Conservation (phyloP, 2,797 vertebrate species). For the Halcyon leucocephala region DNA sequence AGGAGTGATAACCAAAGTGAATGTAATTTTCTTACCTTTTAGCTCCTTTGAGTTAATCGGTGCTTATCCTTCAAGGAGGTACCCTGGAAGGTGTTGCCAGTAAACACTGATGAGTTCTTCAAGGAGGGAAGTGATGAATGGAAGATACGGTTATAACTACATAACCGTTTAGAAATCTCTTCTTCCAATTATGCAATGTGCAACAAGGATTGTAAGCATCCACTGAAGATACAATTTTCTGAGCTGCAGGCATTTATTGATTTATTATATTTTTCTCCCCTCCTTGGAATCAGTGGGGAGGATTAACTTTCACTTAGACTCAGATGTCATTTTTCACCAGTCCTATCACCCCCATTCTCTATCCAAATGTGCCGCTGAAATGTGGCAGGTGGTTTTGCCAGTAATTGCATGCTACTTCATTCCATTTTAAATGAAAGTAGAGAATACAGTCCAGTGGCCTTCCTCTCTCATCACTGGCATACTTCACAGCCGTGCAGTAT, state of each 20-base stretch:
- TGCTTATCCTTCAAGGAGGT: constrained; percentile 28
- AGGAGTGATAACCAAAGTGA: background rate
- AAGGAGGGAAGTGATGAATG: constrained; percentile 1
- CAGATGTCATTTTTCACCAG: background rate
- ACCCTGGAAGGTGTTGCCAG: background rate
- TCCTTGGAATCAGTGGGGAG: background rate
- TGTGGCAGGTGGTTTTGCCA: constrained; percentile 36
- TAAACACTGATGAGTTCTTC: background rate
- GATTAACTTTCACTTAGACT: constrained; percentile 46
- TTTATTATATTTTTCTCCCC: constrained; percentile 35
- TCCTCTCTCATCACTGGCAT: background rate
- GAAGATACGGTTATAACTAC: background rate
- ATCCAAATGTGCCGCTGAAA: constrained; percentile 37
- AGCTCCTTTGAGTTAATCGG: background rate
- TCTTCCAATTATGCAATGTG: background rate
- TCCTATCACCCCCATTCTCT: background rate
- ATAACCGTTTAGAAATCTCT: constrained; percentile 11
- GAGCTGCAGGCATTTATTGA: constrained; percentile 47
- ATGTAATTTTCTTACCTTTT: constrained; percentile 27
- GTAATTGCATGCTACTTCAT: constrained; percentile 50
- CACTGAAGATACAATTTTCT: constrained; percentile 46
- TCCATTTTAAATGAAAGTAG: constrained; percentile 29
- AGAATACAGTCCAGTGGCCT: background rate
- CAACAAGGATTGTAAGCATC: constrained; percentile 18
- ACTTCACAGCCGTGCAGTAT: background rate